phyloP scores from a whole-genome alignment of 1,140 invertebrate species.

The Dreissena rostriformis region DNA sequence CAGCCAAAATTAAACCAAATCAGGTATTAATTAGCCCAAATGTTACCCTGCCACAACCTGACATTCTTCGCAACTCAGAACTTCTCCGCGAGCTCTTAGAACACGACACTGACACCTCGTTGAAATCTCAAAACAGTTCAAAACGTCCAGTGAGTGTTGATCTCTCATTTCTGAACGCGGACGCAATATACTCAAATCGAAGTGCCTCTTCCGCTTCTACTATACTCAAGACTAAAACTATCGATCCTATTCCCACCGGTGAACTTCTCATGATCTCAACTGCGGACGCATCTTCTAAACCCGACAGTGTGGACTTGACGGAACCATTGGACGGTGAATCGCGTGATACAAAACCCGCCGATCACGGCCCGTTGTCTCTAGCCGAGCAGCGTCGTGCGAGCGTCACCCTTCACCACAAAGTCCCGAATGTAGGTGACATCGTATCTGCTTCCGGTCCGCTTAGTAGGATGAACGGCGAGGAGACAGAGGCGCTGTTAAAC shows the following conservation, averaged over 20 bases:
- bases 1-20: too few relatives aligned
- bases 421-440: not conserved
- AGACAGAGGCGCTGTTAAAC: not conserved
- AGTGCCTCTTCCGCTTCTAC: constrained; percentile 22
- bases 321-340: not conserved
- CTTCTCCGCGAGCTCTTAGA: constrained; percentile 33
- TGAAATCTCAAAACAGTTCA: constrained; percentile 24
- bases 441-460: not conserved
- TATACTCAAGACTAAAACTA: constrained; percentile 36
- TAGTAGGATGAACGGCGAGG: not conserved
- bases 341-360: not conserved
- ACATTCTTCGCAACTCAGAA: constrained; percentile 20
- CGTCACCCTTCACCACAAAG: constrained; percentile 46
- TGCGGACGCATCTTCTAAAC: not conserved
- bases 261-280: too few relatives aligned
- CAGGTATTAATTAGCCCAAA: not conserved
- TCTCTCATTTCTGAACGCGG: constrained; percentile 35
- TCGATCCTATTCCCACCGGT: constrained; percentile 15
- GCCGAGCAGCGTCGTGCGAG: constrained; percentile 36
- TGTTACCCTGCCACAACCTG: not conserved
- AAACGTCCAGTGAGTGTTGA: constrained; percentile 18
- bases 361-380: constrained; percentile 16
- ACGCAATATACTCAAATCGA: constrained; percentile 10
- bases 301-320: not conserved
- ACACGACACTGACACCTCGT: constrained; percentile 16